Conservation (phyloP, 2,888 invertebrate species). For the Metalampra italica region DNA sequence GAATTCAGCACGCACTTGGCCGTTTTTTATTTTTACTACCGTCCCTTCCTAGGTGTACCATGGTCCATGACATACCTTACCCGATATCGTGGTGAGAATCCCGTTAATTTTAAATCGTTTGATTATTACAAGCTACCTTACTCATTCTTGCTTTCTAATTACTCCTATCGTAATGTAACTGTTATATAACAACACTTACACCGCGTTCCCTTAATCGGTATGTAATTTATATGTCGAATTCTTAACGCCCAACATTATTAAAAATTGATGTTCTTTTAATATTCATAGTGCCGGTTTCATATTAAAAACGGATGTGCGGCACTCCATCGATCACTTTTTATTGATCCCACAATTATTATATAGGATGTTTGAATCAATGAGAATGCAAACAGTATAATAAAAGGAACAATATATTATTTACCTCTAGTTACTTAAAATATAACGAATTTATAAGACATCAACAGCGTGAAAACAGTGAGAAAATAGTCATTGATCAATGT, state of each 20-base stretch:
- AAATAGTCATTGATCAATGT: too few relatives aligned
- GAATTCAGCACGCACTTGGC: too few relatives aligned
- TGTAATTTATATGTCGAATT: conserved; percentile 65
- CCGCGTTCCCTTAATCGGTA: conserved; percentile 58
- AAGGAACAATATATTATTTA: conserved; percentile 3
- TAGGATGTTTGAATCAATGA: conserved; percentile 40
- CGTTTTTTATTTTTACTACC: too few relatives aligned
- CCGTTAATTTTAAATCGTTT: too few relatives aligned
- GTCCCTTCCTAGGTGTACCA: too few relatives aligned
- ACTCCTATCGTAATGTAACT: background rate
- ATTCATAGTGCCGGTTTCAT: conserved; percentile 33
- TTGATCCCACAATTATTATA: conserved; percentile 43
- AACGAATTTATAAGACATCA: too few relatives aligned
- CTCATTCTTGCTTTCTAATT: background rate
- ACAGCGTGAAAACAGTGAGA: too few relatives aligned
- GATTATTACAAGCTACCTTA: background rate
- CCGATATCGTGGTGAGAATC: too few relatives aligned
- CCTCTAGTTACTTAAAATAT: too few relatives aligned
- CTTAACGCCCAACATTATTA: conserved; percentile 58
- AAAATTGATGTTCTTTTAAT: conserved; percentile 50
- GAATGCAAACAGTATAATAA: conserved; percentile 42
- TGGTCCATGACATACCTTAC: too few relatives aligned
- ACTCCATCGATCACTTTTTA: conserved; percentile 65
- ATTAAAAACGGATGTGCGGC: conserved; percentile 47
- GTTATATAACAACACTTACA: conserved; percentile 43